Evolutionary conservation across 2,113 vertebrate species (phyloP).

Genomic region (Herpailurus yagouaroundi): DNA sequence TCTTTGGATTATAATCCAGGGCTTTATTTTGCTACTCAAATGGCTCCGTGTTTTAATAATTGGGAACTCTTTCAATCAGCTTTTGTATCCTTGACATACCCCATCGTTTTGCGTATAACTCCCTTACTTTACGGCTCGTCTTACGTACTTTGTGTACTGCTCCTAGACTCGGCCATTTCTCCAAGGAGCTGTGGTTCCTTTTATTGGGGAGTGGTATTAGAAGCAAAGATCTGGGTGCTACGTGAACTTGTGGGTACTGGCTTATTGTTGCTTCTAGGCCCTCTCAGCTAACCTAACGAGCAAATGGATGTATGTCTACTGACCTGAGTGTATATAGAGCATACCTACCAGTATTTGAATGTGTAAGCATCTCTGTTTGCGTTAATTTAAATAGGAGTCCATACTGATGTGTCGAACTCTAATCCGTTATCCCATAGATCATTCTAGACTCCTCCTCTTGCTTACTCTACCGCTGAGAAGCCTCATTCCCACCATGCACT

Average conservation of each 20-base stretch:
- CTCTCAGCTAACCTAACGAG: not conserved
- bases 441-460: not conserved
- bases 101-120: not conserved
- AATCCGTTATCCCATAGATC: too few species aligned
- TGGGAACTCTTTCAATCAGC: not conserved
- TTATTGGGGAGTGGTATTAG: not conserved
- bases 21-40: not conserved
- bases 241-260: not conserved
- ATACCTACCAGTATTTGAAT: fast-evolving
- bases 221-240: not conserved
- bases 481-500: not conserved
- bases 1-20: not conserved
- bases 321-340: not conserved
- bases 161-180: not conserved
- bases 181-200: not conserved
- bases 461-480: not conserved
- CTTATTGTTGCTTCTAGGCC: not conserved
- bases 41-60: not conserved
- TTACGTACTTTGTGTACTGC: not conserved
- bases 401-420: not conserved
- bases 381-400: not conserved
- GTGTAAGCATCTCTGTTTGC: too few species aligned
- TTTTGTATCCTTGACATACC: not conserved
- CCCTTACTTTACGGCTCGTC: not conserved
- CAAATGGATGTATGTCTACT: fast-evolving